A percentile compares a stretch with the other conserved stretches of the same genome.
Conservation (phyloP, 2,888 invertebrate species). For the Diplolepis rosae region DNA sequence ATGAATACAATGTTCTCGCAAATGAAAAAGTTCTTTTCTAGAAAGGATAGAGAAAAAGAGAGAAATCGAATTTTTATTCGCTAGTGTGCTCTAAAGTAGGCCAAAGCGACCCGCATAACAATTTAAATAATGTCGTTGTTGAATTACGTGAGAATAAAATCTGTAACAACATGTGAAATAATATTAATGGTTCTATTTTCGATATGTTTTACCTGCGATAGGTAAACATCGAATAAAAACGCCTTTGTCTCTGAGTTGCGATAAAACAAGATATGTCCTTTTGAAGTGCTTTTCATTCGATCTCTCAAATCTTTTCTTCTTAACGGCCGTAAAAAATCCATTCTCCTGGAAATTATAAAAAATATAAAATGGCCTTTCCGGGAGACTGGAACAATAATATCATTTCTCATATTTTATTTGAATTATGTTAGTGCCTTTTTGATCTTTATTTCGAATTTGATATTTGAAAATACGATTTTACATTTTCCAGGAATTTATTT, state of each 20-base stretch:
- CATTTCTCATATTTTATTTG: neutral
- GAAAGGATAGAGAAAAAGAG: neutral
- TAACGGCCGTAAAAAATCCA: neutral
- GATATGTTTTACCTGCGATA: neutral
- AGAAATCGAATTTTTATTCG: neutral
- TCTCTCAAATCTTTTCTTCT: constrained; percentile 2
- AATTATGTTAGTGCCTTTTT: neutral
- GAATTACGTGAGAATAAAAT: neutral
- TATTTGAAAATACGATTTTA: neutral
- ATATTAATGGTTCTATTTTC: neutral
- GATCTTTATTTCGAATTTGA: neutral
- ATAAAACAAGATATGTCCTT: constrained; percentile 4
- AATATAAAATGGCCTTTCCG: neutral
- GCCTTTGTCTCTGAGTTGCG: neutral
- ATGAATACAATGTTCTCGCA: too few species aligned
- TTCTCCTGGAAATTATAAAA: constrained; percentile 1
- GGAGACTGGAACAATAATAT: neutral
- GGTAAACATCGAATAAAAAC: constrained; percentile 12
- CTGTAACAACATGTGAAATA: neutral
- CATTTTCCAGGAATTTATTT: too few species aligned
- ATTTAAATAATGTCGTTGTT: neutral
- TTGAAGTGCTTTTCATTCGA: constrained; percentile 11
- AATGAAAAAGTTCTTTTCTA: too few species aligned
- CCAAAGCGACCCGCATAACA: neutral
- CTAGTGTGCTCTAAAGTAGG: neutral